These are phyloP conservation scores for Drosophila pachea DNA, from an alignment of 1,140 invertebrate genomes.

Conservation along the genomic window DNA sequence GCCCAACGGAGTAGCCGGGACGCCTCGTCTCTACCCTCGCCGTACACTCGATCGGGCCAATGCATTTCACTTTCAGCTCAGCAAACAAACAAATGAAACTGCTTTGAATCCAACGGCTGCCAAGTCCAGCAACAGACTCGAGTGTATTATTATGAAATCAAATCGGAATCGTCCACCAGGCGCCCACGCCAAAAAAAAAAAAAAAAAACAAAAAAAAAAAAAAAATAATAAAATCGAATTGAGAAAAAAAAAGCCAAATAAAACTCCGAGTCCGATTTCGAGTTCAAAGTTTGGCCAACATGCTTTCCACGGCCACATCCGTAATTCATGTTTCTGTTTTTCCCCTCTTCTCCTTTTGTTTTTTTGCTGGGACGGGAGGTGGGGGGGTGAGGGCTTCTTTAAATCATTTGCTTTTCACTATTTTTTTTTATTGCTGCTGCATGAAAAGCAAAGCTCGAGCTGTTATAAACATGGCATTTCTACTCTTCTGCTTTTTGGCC, in stretches of 20 bases:
- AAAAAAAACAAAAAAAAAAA: neutral
- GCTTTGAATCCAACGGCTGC: constrained; percentile 31
- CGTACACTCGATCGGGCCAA: constrained; percentile 21
- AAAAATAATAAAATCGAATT: neutral
- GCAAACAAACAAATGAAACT: constrained; percentile 54
- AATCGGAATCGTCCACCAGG: constrained; percentile 34
- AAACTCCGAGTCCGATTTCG: constrained; percentile 23
- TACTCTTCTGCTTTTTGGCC: neutral
- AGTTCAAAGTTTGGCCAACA: constrained; percentile 61
- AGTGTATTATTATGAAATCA: constrained; percentile 47
- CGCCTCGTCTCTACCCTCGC: neutral
- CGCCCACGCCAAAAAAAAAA: constrained; percentile 55
- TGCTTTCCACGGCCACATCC: constrained; percentile 9
- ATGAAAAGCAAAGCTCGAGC: constrained; percentile 35
- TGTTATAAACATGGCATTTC: constrained; percentile 38
- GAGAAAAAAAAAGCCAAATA: neutral
- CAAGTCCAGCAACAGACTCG: neutral
- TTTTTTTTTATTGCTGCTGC: constrained; percentile 47
- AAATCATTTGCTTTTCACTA: constrained; percentile 62
- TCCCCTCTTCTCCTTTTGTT: too few species aligned
- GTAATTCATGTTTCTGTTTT: constrained; percentile 41
- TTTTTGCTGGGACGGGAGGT: too few species aligned
- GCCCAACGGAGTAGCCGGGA: too few species aligned
- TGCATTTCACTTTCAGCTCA: constrained; percentile 72
- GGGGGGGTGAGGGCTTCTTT: too few species aligned